Percentiles rank a stretch among this genome's conserved stretches.
These are phyloP conservation scores for Micrastur ruficollis DNA, from an alignment of 2,797 vertebrate species.

Conservation along the genomic window DNA sequence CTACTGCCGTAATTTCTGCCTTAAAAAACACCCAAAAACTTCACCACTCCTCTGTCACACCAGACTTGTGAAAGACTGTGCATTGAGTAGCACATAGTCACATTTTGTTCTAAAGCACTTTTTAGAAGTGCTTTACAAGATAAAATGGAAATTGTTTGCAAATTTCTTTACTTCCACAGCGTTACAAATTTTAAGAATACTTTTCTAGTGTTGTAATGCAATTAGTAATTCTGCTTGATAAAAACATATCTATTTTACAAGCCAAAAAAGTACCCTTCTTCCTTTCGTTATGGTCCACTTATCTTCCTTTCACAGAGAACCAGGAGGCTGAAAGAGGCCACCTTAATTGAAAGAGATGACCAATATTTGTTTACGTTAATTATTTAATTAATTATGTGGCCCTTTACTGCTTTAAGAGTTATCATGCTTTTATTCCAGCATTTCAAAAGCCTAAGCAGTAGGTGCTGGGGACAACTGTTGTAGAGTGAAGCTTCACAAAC, in stretches of 20 bases:
- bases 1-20: conserved; percentile 5
- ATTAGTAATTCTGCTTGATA: neutral
- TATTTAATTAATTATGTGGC: neutral
- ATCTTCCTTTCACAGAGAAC: neutral
- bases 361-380: neutral
- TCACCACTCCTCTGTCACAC: neutral
- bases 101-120: neutral
- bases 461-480: neutral
- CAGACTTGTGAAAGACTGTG: neutral
- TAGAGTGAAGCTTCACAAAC: neutral
- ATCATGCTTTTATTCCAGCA: neutral
- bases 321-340: neutral
- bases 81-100: neutral
- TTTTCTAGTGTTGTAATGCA: neutral
- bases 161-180: neutral
- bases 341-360: neutral
- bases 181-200: neutral
- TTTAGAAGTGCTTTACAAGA: neutral
- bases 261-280: neutral
- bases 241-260: neutral
- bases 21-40: neutral
- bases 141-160: neutral
- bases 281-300: neutral
- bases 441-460: neutral
- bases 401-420: conserved; percentile 27